A percentile compares a stretch with the other conserved stretches of the same genome.
Conservation (phyloP, 2,888 invertebrate species). For the Punctoribates punctum region DNA sequence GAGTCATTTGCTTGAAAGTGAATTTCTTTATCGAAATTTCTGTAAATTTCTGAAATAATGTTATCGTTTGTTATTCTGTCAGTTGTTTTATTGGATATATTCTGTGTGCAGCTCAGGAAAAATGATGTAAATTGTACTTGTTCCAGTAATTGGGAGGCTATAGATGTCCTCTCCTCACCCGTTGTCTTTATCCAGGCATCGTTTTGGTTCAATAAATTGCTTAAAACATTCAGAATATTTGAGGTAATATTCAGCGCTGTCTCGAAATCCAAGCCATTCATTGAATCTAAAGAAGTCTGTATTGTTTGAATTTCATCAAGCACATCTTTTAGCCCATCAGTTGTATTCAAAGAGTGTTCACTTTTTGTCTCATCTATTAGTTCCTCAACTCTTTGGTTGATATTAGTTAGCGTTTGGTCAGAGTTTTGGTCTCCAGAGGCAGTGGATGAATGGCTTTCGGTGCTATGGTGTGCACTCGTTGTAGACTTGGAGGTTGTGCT, state of each 20-base stretch:
- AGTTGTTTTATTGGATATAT: not conserved
- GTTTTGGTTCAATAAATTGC: slow-evolving; percentile 6
- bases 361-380: not conserved
- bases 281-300: not conserved
- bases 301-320: not conserved
- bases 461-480: not conserved
- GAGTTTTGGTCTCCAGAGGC: not conserved
- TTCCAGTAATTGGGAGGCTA: not conserved
- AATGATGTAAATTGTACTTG: slow-evolving; percentile 8
- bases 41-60: not conserved
- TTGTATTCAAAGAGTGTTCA: not conserved
- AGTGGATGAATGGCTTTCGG: not conserved
- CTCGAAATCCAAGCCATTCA: not conserved
- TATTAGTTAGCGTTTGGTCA: not conserved
- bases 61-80: not conserved
- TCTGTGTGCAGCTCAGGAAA: not conserved
- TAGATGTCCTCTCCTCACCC: not conserved
- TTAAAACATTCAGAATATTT: not conserved
- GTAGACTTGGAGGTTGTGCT: no score
- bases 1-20: not conserved
- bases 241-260: not conserved
- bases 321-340: not conserved
- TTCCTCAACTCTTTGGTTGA: not conserved
- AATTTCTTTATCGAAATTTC: not conserved
- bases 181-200: not conserved